phyloP scores from a whole-genome alignment of 1,140 invertebrate genomes.

The Samia ricini region DNA sequence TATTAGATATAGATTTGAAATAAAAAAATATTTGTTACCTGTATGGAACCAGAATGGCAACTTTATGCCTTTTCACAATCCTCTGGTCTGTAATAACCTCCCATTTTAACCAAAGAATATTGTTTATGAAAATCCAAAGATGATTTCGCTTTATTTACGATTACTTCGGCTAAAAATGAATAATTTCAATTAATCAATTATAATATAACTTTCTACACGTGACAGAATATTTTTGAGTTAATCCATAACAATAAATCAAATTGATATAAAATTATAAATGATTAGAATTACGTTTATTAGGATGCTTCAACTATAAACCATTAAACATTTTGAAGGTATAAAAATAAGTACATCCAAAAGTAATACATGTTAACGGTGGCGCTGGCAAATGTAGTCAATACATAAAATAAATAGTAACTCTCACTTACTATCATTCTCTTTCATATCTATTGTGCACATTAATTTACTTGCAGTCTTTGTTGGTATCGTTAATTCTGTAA shows the following conservation, averaged over 20 bases:
- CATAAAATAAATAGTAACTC: too few species aligned
- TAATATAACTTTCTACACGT: neutral
- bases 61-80: slow-evolving; percentile 84
- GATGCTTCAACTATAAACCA: too few species aligned
- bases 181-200: neutral
- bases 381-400: too few species aligned
- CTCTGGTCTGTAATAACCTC: slow-evolving; percentile 86
- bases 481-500: neutral
- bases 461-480: neutral
- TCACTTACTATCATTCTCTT: too few species aligned
- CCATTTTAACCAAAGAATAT: slow-evolving; percentile 53
- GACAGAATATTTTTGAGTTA: too few species aligned
- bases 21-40: slow-evolving; percentile 28
- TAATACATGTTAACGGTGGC: too few species aligned
- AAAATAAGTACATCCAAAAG: too few species aligned
- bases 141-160: neutral
- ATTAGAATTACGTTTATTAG: too few species aligned
- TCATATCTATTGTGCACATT: neutral
- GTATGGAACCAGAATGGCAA: slow-evolving; percentile 93
- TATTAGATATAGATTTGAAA: neutral
- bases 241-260: too few species aligned
- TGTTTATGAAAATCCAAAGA: neutral
- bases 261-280: too few species aligned
- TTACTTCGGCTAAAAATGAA: neutral
- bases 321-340: too few species aligned